Conservation (phyloP, 1,140 invertebrate genomes). For the Drosophila malerkotliana region DNA sequence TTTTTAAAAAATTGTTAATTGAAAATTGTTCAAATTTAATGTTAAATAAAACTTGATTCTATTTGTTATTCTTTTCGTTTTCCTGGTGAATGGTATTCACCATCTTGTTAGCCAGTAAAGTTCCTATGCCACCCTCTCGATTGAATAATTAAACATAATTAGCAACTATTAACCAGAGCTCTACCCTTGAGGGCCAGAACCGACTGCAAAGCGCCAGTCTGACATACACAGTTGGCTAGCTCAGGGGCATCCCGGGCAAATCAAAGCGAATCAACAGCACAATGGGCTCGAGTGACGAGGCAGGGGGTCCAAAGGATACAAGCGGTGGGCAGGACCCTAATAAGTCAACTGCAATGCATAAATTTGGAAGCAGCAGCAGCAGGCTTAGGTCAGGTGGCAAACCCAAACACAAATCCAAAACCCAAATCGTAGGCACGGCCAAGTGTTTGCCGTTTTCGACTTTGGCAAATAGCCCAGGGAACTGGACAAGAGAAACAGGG, state of each 20-base stretch:
- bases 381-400: constrained; percentile 34
- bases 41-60: neutral
- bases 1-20: neutral
- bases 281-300: neutral
- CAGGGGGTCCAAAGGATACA: neutral
- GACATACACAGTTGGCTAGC: constrained; percentile 54
- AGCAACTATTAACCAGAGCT: constrained; percentile 65
- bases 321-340: constrained; percentile 49
- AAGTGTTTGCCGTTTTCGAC: constrained; percentile 65
- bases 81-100: neutral
- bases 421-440: constrained; percentile 34
- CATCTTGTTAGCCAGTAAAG: neutral
- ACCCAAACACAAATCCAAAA: constrained; percentile 27
- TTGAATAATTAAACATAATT: constrained; percentile 77
- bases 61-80: neutral
- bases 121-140: constrained; percentile 20
- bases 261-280: constrained; percentile 66
- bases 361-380: constrained; percentile 50
- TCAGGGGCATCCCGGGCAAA: constrained; percentile 33
- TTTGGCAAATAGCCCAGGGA: constrained; percentile 57
- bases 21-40: neutral
- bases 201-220: constrained; percentile 43
- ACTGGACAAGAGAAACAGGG: neutral
- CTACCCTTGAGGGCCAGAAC: constrained; percentile 9
- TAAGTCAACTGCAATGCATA: constrained; percentile 78